Evolutionary conservation across 23 tunicate species (phyloP).

Genomic region (Styela plicata): DNA sequence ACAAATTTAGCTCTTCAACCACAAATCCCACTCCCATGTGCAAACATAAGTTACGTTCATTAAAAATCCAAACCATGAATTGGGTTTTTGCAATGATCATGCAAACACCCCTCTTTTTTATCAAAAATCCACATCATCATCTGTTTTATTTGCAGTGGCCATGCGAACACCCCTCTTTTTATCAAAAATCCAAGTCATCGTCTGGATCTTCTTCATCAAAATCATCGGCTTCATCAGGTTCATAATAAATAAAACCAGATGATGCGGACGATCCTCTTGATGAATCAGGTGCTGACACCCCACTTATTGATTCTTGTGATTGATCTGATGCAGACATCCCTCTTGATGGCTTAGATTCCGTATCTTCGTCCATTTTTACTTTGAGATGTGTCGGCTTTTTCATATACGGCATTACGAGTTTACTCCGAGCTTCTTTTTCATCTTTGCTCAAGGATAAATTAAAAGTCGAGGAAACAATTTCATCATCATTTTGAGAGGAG

Average conservation of each 20-base stretch:
- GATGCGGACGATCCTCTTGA: too few species aligned
- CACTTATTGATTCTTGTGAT: neutral
- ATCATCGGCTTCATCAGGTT: constrained; percentile 81
- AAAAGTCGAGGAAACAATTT: constrained; percentile 33
- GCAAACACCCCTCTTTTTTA: too few species aligned
- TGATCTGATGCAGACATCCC: neutral
- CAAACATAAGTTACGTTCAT: too few species aligned
- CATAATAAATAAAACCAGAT: constrained; percentile 55
- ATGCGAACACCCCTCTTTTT: too few species aligned
- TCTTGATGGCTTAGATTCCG: neutral
- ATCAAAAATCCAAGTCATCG: constrained; percentile 83
- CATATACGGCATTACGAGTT: constrained; percentile 72
- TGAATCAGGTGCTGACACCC: neutral
- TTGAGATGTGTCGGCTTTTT: constrained; percentile 24
- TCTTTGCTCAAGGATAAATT: constrained; percentile 36
- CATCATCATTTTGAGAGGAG: neutral
- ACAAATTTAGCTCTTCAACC: too few species aligned
- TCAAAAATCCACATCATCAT: too few species aligned
- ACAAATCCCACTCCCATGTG: too few species aligned
- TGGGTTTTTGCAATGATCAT: too few species aligned
- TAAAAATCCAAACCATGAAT: too few species aligned
- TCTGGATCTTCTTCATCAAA: constrained; percentile 93
- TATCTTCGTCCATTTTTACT: constrained; percentile 25
- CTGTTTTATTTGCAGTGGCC: too few species aligned
- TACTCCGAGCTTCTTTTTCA: constrained; percentile 41